Conservation (phyloP, 2,113 vertebrate species). For the Salvelinus sp. region DNA sequence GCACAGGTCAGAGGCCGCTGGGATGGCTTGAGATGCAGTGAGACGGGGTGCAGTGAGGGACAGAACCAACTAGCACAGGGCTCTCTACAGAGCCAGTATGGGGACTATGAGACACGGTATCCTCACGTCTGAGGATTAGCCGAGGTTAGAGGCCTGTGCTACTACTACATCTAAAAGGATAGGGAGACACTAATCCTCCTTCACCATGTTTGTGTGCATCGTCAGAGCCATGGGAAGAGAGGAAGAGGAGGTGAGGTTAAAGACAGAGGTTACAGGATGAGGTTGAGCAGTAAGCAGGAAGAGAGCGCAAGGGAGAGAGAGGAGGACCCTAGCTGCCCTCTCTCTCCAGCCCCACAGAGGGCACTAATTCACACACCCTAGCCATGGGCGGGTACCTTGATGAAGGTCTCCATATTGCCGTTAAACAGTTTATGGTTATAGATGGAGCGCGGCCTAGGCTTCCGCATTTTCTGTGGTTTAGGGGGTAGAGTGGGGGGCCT, state of each 20-base stretch:
- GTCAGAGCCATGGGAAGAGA: conserved; percentile 22
- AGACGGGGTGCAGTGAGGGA: conserved; percentile 5
- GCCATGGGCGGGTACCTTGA: conserved; percentile 89
- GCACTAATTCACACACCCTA: conserved; percentile 71
- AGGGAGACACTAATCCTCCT: not conserved
- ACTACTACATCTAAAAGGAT: conserved; percentile 7
- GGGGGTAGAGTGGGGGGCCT: conserved; percentile 98
- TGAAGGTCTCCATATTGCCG: conserved; percentile 99
- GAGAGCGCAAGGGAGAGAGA: conserved; percentile 38
- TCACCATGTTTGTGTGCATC: conserved; percentile 40
- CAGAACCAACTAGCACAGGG: conserved; percentile 7
- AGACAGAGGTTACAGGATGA: conserved; percentile 51
- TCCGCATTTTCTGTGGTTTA: conserved; percentile 99
- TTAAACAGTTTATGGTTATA: conserved; percentile 99
- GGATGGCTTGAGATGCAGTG: not conserved
- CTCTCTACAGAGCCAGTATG: conserved; percentile 22
- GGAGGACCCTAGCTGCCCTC: conserved; percentile 71
- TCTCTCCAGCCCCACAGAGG: conserved; percentile 72
- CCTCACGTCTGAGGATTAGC: no score
- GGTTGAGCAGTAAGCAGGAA: conserved; percentile 45
- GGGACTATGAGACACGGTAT: no score
- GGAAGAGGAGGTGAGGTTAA: conserved; percentile 48
- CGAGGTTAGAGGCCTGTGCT: no score
- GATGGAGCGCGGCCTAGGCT: conserved; percentile 95
- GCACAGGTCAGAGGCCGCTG: not conserved